phyloP scores from a whole-genome alignment of 2,797 vertebrate genomes.

The Xenops minutus region DNA sequence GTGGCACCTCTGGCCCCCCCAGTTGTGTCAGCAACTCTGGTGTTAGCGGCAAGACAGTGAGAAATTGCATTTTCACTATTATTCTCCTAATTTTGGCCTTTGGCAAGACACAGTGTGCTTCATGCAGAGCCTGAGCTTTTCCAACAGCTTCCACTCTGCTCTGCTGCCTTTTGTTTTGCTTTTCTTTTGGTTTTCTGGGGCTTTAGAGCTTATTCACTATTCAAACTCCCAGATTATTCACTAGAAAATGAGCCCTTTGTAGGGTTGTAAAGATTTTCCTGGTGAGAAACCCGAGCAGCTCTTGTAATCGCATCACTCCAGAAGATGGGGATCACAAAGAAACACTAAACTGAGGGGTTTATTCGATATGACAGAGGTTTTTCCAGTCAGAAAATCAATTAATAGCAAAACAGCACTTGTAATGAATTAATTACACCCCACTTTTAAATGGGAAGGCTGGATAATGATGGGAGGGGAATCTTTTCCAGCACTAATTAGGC shows the following conservation, averaged over 20 bases:
- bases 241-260: neutral
- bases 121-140: neutral
- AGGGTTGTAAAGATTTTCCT: neutral
- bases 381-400: neutral
- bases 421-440: neutral
- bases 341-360: neutral
- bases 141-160: neutral
- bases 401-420: neutral
- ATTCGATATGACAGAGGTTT: neutral
- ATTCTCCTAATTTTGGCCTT: neutral
- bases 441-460: neutral
- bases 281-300: neutral
- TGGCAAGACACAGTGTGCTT: neutral
- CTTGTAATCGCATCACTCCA: neutral
- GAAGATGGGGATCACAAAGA: neutral
- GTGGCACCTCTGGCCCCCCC: too few relatives aligned
- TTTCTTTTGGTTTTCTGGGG: neutral
- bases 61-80: neutral
- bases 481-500: neutral
- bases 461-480: neutral
- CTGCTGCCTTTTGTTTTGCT: neutral
- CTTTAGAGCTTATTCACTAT: neutral
- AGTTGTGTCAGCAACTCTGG: neutral
- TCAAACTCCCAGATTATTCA: neutral
- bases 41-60: neutral